Evolutionary conservation across 2,113 vertebrate genomes (phyloP).

Genomic region (Mustela nigripes): DNA sequence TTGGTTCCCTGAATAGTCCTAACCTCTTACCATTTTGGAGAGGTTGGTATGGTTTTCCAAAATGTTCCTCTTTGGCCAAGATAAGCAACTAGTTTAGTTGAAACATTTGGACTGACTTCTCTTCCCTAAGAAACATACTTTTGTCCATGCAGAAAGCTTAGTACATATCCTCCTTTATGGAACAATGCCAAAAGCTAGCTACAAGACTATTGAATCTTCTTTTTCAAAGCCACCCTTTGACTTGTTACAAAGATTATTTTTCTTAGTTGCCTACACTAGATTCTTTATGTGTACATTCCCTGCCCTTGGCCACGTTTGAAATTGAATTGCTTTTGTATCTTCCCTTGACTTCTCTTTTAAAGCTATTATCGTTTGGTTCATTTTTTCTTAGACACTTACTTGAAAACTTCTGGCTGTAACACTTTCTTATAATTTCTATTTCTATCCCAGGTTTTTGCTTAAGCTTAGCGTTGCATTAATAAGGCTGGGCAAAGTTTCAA

Average conservation of each 20-base stretch:
- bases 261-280: not conserved
- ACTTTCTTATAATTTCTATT: constrained; percentile 23
- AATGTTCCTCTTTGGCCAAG: not conserved
- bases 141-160: not conserved
- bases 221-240: not conserved
- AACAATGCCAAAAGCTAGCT: not conserved
- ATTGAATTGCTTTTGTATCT: constrained; percentile 1
- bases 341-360: constrained; percentile 17
- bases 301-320: constrained; percentile 3
- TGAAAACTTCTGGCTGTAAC: constrained; percentile 35
- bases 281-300: not conserved
- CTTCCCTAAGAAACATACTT: not conserved
- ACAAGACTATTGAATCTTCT: not conserved
- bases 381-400: constrained; percentile 4
- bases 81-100: not conserved
- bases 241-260: not conserved
- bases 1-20: not conserved
- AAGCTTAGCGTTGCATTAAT: constrained; percentile 36
- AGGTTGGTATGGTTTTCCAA: not conserved
- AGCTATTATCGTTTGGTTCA: not conserved
- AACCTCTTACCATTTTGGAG: not conserved
- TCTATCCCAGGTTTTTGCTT: constrained; percentile 9
- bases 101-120: not conserved
- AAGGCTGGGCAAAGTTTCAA: constrained; percentile 68
- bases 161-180: not conserved